Percentiles rank a stretch among this genome's conserved stretches.
Conservation (phyloP, 2,888 invertebrate genomes). For the Dicyrtoma fusca region DNA sequence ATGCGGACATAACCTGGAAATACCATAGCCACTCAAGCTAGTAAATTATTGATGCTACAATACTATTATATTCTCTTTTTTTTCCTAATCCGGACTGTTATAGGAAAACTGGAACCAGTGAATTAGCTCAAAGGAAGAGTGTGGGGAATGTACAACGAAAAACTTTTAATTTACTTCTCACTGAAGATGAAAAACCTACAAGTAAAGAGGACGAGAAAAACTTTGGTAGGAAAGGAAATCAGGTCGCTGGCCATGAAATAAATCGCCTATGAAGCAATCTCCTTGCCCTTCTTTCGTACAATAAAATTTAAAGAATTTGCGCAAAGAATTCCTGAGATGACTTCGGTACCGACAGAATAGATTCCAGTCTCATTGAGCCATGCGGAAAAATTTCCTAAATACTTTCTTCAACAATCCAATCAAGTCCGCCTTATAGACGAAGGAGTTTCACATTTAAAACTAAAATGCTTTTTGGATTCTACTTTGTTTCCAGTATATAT, state of each 20-base stretch:
- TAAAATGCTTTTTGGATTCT: not conserved
- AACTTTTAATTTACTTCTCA: too few relatives aligned
- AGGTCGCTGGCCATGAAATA: constrained; percentile 21
- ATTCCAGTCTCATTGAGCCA: constrained; percentile 24
- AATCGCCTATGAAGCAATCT: constrained; percentile 7
- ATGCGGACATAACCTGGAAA: too few relatives aligned
- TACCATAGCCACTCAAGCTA: too few relatives aligned
- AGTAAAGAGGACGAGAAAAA: constrained; percentile 1
- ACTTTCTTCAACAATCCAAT: constrained; percentile 32
- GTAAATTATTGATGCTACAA: too few relatives aligned
- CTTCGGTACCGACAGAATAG: not conserved
- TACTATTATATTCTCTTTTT: too few relatives aligned
- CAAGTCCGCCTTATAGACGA: constrained; percentile 9
- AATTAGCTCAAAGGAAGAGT: not conserved
- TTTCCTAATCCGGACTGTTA: not conserved
- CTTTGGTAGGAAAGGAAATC: not conserved
- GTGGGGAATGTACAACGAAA: not conserved
- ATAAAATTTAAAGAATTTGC: constrained; percentile 26
- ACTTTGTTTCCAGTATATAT: not conserved
- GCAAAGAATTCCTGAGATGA: constrained; percentile 14
- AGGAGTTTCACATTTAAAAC: constrained; percentile 13
- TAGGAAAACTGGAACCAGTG: not conserved
- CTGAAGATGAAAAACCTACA: not conserved
- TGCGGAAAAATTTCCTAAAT: constrained; percentile 21
- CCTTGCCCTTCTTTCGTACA: not conserved